phyloP scores from a whole-genome alignment of 2,113 vertebrate genomes.

The Alectura lathami region DNA sequence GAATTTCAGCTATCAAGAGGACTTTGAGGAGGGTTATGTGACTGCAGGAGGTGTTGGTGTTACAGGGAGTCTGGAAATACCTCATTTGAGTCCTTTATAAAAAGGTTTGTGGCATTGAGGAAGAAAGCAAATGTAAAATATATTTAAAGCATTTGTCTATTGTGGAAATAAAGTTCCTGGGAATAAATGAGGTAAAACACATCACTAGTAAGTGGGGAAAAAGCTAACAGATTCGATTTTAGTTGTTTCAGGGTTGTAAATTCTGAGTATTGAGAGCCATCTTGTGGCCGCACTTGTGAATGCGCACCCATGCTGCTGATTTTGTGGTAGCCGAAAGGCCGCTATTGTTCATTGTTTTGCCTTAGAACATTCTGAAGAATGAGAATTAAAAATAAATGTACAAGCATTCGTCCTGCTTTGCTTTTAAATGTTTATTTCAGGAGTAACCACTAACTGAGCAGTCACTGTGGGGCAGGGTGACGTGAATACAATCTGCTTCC shows the following conservation, averaged over 20 bases:
- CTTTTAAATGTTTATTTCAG: not conserved
- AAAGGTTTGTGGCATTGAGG: not conserved
- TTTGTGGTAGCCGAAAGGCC: not conserved
- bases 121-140: not conserved
- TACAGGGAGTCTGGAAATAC: not conserved
- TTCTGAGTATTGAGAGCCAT: constrained; percentile 68
- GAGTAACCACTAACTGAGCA: not conserved
- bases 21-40: not conserved
- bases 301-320: not conserved
- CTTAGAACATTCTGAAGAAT: not conserved
- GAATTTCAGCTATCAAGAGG: not conserved
- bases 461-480: not conserved
- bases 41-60: not conserved
- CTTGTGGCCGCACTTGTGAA: constrained; percentile 51
- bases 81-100: not conserved
- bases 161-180: not conserved
- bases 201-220: not conserved
- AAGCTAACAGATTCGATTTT: not conserved
- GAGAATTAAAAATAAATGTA: not conserved
- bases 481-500: not conserved
- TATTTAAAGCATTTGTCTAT: not conserved
- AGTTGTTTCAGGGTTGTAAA: not conserved
- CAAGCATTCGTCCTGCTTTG: not conserved
- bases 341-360: not conserved
- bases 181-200: not conserved